Percentiles rank a stretch among this genome's conserved stretches.
Conservation (phyloP, 1,140 invertebrate species). For the Schlechtendalia chinensis region DNA sequence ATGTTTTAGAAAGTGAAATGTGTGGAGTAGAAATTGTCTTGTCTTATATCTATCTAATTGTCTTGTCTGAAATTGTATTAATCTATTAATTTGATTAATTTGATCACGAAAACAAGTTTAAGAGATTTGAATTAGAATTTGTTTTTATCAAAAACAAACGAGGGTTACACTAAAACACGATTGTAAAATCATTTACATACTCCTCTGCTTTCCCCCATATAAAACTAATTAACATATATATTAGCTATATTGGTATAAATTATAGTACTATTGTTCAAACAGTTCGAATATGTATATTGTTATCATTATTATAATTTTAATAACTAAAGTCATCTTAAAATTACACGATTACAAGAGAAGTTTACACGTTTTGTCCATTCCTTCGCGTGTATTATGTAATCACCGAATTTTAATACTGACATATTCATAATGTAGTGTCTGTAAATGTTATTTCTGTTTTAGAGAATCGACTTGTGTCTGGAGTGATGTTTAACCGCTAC, state of each 20-base stretch:
- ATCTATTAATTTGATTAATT: no score
- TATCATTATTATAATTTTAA: background rate
- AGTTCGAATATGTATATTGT: no score
- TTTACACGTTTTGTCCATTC: background rate
- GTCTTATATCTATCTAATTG: no score
- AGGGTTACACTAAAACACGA: background rate
- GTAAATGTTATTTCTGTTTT: conserved; percentile 17
- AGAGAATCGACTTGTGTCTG: background rate
- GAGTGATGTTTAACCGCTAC: background rate
- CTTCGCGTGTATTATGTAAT: background rate
- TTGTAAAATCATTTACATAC: no score
- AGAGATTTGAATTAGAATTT: background rate
- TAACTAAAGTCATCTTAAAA: background rate
- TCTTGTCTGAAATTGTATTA: no score
- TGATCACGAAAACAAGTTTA: background rate
- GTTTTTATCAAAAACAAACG: background rate
- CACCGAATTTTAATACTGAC: background rate
- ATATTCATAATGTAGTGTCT: background rate
- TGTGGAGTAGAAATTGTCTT: no score
- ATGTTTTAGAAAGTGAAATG: no score
- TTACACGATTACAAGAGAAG: no score
- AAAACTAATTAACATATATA: background rate
- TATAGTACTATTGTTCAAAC: no score
- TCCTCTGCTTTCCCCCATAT: no score
- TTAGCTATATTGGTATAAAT: background rate